Evolutionary conservation across 2,113 vertebrate genomes (phyloP).

Genomic region (Cyanoderma ruficeps): DNA sequence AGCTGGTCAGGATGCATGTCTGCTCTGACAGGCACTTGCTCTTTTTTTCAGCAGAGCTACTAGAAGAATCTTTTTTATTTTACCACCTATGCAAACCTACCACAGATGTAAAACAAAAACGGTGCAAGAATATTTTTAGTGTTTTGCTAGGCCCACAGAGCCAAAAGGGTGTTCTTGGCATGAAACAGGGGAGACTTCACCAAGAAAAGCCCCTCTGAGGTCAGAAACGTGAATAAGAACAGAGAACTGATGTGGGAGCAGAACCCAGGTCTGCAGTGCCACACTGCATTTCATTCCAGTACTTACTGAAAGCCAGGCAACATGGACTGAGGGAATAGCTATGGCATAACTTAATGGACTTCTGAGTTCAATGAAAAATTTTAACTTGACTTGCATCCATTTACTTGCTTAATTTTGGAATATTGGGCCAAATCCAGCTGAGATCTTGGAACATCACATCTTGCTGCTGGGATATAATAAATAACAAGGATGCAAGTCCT

Average conservation of each 20-base stretch:
- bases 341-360: neutral
- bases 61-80: neutral
- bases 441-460: neutral
- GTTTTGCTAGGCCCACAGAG: neutral
- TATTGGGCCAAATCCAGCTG: neutral
- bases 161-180: neutral
- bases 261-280: neutral
- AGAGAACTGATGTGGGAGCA: neutral
- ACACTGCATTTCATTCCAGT: neutral
- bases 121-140: neutral
- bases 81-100: neutral
- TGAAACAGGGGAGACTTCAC: neutral
- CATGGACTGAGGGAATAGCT: neutral
- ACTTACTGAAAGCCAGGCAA: neutral
- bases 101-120: neutral
- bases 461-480: neutral
- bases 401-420: conserved; percentile 18
- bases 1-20: neutral
- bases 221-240: neutral
- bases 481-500: neutral
- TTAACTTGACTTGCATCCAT: conserved; percentile 1
- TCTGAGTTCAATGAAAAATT: neutral
- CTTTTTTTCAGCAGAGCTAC: neutral
- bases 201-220: neutral
- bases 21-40: neutral